Evolutionary conservation across 2,888 invertebrate genomes (phyloP), one percentile per base, ranked within the genome.

Genomic region (Polydesmus complanatus): DNA sequence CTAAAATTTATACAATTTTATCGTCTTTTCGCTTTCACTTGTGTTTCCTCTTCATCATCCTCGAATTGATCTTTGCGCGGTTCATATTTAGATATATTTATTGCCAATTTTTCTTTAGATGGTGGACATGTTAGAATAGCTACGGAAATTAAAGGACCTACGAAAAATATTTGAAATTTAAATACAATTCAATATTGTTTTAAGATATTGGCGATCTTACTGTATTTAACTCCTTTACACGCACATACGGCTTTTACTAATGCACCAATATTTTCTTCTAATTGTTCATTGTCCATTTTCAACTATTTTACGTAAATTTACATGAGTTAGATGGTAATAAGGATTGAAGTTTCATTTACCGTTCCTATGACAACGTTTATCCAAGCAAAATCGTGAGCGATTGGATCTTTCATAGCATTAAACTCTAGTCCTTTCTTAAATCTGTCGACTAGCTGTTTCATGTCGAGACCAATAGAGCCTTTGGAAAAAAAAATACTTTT

Each of bases 341-440:
- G 56, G 59, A 61, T 56, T 61, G 49, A 27, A 25, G 22, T 54
- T 57, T n/a, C 57, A 73, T 77, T 74, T 74, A 87, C 86, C 69
- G 79, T 80, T 67, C 91, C 91, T 67, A 91, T 76, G 26, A 79
- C 73, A 1, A 84, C 78, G 64, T 83, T 78, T 11, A 85, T 78
- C 55, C 77, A 71, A 0, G 85, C 91, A 76, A 81, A 90, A 70
- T 84, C 82, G 62, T 81, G 80, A 68, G 86, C 85, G 63, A 78
- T 71, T 58, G 83, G 82, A 72, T 88, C 86, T 50, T 66, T 66
- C 1, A 65, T 62, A 18, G 83, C 83, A 18, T 75, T 75, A 70
- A 85, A 89, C 68, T 81, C 82, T 1, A 90, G 77, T 1, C 90
- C 90, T 58, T 81, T 75, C 0, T 81, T 75, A 67, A 85, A 85